A percentile compares a stretch with the other conserved stretches of the same genome.
Evolutionary conservation across 2,113 vertebrate species (phyloP).

Genomic region (Tichodroma muraria): DNA sequence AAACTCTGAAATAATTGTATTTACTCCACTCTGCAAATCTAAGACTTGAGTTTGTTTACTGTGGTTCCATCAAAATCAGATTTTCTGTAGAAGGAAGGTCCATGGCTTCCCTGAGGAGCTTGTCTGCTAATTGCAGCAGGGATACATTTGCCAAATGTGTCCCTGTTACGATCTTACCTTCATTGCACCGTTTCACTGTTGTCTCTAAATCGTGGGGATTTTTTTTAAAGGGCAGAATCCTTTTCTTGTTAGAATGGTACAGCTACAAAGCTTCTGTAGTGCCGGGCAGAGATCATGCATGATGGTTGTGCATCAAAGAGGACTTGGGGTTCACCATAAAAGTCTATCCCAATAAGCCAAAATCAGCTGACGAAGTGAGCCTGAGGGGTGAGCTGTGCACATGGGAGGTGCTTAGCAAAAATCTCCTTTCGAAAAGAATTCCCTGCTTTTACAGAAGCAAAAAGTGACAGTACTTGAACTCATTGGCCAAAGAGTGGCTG

Average conservation of each 20-base stretch:
- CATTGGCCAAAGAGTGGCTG: background rate
- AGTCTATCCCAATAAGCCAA: accelerated
- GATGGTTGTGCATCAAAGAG: background rate
- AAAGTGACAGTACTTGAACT: background rate
- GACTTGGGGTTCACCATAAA: background rate
- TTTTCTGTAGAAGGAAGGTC: background rate
- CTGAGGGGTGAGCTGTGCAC: background rate
- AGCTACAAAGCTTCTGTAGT: background rate
- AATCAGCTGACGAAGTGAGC: background rate
- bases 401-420: background rate
- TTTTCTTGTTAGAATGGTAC: background rate
- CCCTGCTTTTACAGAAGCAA: background rate
- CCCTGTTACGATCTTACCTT: background rate
- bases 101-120: background rate
- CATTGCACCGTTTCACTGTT: background rate
- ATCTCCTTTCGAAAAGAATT: background rate
- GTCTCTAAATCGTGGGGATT: background rate
- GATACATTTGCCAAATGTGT: background rate
- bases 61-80: background rate
- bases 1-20: background rate
- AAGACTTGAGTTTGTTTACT: background rate
- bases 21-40: background rate
- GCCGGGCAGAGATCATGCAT: accelerated
- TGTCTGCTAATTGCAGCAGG: background rate
- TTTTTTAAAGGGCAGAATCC: background rate